These are phyloP conservation scores for Achroia grisella DNA, from an alignment of 1,140 invertebrate genomes.

Conservation along the genomic window DNA sequence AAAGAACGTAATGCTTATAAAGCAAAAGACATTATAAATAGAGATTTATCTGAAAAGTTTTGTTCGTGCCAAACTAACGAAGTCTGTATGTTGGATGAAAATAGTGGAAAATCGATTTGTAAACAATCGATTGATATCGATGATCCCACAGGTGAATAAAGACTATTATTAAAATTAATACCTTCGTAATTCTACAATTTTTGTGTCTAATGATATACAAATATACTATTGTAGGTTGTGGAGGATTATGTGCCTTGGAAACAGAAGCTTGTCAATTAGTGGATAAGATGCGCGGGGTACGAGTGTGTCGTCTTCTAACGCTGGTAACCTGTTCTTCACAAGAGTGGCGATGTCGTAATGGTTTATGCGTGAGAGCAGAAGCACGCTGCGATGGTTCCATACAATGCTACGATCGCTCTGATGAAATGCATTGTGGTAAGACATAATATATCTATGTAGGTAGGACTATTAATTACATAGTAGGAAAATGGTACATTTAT, in stretches of 20 bases:
- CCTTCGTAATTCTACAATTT: not conserved
- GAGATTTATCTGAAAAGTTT: slow-evolving; percentile 50
- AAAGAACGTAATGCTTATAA: slow-evolving; percentile 25
- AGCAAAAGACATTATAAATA: slow-evolving; percentile 46
- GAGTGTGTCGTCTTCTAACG: slow-evolving; percentile 61
- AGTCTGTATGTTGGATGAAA: slow-evolving; percentile 79
- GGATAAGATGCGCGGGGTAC: slow-evolving; percentile 66
- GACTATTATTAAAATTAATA: too few species aligned
- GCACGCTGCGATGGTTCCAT: slow-evolving; percentile 84
- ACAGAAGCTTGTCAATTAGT: slow-evolving; percentile 82
- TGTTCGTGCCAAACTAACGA: slow-evolving; percentile 72
- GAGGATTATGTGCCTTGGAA: slow-evolving; percentile 80
- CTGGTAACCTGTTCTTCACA: slow-evolving; percentile 71
- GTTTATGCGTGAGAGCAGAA: slow-evolving; percentile 79
- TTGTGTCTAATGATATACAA: not conserved
- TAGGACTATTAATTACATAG: too few species aligned
- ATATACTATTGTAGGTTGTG: slow-evolving; percentile 73
- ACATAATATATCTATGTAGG: too few species aligned
- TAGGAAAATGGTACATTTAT: too few species aligned
- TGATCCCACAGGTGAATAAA: slow-evolving; percentile 78
- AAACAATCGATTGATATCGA: slow-evolving; percentile 71
- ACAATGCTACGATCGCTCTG: slow-evolving; percentile 87
- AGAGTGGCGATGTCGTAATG: slow-evolving; percentile 82
- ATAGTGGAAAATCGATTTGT: slow-evolving; percentile 78
- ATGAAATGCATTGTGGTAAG: slow-evolving; percentile 86